Evolutionary conservation across 2,888 invertebrate genomes (phyloP), one percentile per base, ranked within the genome.

Genomic region (Hypselothyrea guttata): DNA sequence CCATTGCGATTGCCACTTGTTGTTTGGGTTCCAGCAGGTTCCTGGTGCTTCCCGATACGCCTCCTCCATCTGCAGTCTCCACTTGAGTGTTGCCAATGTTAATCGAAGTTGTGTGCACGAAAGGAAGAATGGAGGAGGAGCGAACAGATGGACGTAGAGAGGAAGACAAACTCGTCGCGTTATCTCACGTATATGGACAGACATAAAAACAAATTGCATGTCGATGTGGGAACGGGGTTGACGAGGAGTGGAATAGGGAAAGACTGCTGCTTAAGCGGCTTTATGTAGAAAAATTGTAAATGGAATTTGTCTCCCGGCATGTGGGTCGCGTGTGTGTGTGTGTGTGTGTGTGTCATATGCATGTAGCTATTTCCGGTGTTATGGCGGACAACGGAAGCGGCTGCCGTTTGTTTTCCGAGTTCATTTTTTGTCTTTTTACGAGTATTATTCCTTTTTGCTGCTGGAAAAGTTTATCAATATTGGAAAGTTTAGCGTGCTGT

Each of bases 281-380:
- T 86, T 81, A 84, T 84, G 84, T 70, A 62, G 64, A 79, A 75
- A 79, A 86, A 86, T 86, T 86, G 86, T 84, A 79, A 86, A 79
- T 85, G 76, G 73, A 81, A 71, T 76, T 84, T 77, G 84, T 75
- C 73, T 72, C 49, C 53, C 5, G 37, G 13, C 7, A 18, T 46
- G 27, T 15, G 31, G 44, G 33, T 31, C n/a, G n/a, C n/a, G 7
- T 45, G 38, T 48, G 22, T 52, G 15, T 30, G 11, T 40, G 27
- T 45, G 22, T 48, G 37, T 62, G 40, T 59, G 55, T 47, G 41
- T 51, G 33, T 55, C 22, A 44, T 49, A 40, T 77, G 75, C 59
- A 58, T 61, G 76, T 66, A 64, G 69, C 76, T 75, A 75, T 85
- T 83, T 77, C 86, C 77, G 83, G 85, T 84, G 76, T 75, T 71